These are phyloP conservation scores for Eulithis testata DNA, from an alignment of 2,888 invertebrate genomes.

Conservation along the genomic window DNA sequence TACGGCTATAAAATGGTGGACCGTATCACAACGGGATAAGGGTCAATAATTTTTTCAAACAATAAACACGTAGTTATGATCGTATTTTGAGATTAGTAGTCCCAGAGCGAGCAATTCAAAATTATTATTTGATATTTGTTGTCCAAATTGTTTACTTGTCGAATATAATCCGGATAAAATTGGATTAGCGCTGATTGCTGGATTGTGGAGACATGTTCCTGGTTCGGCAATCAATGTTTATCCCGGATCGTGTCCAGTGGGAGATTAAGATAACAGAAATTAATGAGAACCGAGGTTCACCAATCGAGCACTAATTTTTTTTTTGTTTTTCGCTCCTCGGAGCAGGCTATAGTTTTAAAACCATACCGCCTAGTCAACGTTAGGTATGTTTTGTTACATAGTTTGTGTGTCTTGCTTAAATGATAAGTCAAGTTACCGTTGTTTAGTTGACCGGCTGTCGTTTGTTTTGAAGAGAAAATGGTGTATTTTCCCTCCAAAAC, in stretches of 20 bases:
- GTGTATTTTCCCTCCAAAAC: no score
- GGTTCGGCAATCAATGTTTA: constrained; percentile 1
- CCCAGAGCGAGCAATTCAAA: constrained; percentile 3
- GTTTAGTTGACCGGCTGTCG: no score
- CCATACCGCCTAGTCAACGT: no score
- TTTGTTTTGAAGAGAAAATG: no score
- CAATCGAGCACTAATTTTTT: not conserved
- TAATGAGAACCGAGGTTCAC: not conserved
- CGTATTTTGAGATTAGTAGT: not conserved
- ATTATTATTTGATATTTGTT: constrained; percentile 42
- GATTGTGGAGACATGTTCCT: constrained; percentile 11
- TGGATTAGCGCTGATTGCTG: constrained; percentile 25
- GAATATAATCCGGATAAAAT: constrained; percentile 30
- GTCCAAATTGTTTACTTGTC: constrained; percentile 42
- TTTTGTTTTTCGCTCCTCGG: no score
- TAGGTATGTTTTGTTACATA: no score
- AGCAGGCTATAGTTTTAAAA: no score
- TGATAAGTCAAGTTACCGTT: no score
- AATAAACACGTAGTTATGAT: not conserved
- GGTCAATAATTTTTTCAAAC: no score
- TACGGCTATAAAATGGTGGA: no score
- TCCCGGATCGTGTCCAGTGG: not conserved
- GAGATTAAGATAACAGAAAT: not conserved
- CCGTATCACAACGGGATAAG: no score
- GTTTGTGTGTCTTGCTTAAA: no score